Evolutionary conservation across 2,113 vertebrate genomes (phyloP).

Genomic region (Calidris pugnax): DNA sequence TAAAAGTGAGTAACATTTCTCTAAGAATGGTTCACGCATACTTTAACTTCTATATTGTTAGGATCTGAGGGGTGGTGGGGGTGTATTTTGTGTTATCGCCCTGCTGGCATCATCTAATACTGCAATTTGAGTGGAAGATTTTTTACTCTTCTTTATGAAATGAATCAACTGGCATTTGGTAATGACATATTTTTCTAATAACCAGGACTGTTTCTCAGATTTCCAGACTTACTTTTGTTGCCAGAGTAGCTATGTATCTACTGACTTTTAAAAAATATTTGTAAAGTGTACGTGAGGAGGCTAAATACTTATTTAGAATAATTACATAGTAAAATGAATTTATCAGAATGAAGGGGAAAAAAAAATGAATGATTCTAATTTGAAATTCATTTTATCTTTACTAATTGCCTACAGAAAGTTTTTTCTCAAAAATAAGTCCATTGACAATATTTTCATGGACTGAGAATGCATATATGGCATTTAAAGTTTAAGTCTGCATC

Average conservation of each 20-base stretch:
- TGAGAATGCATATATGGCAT: background rate
- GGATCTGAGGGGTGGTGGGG: background rate
- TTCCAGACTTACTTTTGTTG: background rate
- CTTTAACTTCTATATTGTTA: background rate
- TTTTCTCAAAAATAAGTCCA: background rate
- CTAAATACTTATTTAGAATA: background rate
- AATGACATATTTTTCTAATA: background rate
- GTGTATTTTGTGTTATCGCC: background rate
- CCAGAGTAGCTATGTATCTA: background rate
- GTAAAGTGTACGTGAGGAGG: background rate
- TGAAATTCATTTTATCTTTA: background rate
- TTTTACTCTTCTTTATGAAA: background rate
- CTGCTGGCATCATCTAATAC: background rate
- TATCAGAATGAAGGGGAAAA: background rate
- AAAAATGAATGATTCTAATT: background rate
- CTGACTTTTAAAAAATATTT: background rate
- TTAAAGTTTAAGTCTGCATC: background rate
- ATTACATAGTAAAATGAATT: background rate
- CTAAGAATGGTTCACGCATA: background rate
- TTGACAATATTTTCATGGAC: slow-evolving; percentile 23
- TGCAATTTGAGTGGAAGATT: background rate
- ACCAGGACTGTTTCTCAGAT: background rate
- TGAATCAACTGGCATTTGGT: background rate
- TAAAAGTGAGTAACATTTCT: background rate
- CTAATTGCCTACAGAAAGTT: background rate